Base-by-base conservation (phyloP, 2,888 invertebrate genomes). In the Metopia argyrocephala region DNA sequence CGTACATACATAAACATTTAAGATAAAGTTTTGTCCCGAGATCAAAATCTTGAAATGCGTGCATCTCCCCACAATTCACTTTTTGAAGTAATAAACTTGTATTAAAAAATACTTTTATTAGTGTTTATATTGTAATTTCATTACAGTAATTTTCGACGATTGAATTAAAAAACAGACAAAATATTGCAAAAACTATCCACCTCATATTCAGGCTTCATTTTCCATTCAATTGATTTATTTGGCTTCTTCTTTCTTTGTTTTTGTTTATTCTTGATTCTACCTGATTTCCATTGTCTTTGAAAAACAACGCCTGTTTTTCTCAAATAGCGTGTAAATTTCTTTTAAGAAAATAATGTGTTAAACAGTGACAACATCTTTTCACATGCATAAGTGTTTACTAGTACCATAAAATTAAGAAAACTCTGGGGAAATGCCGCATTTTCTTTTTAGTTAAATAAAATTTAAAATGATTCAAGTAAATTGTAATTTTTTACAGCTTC, bases 1-100 rank as follows among this genome's bases (percentile, higher is more conserved):
- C n/a, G n/a, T n/a, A 18, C 52, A 61, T 90, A 90, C 90, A 86
- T 86, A 90, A 89, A 85, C 90, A 91, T 83, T 91, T 89, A 64
- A 88, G 83, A 84, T 90, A 90, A 57, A 90, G 85, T 85, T 89
- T 88, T 65, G 89, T 86, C 76, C 88, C 90, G 76, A 87, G 82
- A 84, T 90, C 89, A 78, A 88, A 87, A 81, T 90, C 89, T 82
- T 87, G 86, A 85, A 86, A 86, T 65, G 86, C 85, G 83, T 88
- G 87, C 87, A 89, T 89, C 70, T 76, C 78, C 4, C 59, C n/a
- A n/a, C n/a, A n/a, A n/a, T n/a, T n/a, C n/a, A n/a, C n/a, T 65
- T 65, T 45, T 12, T 56, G 65, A 48, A 48, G n/a, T 7, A n/a
- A 28, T 57, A 7, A 9, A 57, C 9, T 25, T 45, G 7, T 5